phyloP scores from a whole-genome alignment of 2,797 vertebrate species.

The Sebastes umbrosus region DNA sequence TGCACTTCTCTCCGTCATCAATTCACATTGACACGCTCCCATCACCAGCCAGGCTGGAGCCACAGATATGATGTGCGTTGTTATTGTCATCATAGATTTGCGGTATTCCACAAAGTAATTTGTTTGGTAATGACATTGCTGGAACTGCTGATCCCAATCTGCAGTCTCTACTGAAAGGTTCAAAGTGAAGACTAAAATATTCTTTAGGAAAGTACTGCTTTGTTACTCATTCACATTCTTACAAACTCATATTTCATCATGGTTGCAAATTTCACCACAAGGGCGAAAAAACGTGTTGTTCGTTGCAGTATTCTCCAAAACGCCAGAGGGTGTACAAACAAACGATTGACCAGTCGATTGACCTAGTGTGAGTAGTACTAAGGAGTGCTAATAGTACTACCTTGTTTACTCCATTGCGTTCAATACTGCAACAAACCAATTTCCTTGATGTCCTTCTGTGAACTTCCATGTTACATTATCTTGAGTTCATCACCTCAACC shows the following conservation, averaged over 20 bases:
- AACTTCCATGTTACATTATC: neutral
- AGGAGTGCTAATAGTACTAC: neutral
- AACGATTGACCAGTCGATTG: neutral
- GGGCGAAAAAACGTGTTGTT: too few relatives aligned
- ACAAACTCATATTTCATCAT: neutral
- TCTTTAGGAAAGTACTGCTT: neutral
- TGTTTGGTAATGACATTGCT: neutral
- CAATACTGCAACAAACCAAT: neutral
- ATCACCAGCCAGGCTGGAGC: neutral
- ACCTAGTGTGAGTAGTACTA: neutral
- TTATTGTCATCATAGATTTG: neutral
- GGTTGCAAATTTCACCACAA: neutral
- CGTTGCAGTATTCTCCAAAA: too few relatives aligned
- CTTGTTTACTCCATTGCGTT: neutral
- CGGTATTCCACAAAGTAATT: neutral
- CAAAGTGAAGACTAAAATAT: neutral
- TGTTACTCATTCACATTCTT: neutral
- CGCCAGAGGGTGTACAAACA: too few relatives aligned
- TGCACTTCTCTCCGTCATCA: conserved; percentile 6
- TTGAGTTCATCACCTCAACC: neutral
- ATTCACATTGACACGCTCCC: neutral
- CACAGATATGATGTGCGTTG: neutral
- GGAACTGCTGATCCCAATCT: neutral
- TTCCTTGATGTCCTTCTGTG: neutral
- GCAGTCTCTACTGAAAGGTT: neutral